Percentiles rank a stretch among this genome's conserved stretches.
Conservation (phyloP, 2,888 invertebrate genomes). For the Drosophila ezoana region DNA sequence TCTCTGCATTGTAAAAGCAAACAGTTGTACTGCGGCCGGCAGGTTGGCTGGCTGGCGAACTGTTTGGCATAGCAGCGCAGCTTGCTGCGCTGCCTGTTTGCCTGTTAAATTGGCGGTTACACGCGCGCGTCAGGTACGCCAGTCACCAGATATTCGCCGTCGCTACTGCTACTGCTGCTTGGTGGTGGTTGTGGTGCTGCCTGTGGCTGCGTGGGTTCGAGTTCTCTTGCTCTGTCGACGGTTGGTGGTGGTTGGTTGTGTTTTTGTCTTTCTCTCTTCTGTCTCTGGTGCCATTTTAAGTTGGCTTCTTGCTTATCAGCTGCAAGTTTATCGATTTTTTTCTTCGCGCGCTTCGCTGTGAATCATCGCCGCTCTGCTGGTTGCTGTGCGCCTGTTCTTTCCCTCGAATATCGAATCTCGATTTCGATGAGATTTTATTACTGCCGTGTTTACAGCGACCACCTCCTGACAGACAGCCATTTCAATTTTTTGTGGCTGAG, state of each 20-base stretch:
- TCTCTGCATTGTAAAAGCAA: constrained; percentile 6
- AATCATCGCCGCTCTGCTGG: constrained; percentile 47
- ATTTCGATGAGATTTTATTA: constrained; percentile 83
- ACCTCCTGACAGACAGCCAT: constrained; percentile 44
- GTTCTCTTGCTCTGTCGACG: constrained; percentile 19
- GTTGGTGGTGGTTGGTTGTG: constrained; percentile 18
- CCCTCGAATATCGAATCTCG: constrained; percentile 85
- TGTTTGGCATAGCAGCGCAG: constrained; percentile 32
- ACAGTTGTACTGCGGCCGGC: constrained; percentile 29
- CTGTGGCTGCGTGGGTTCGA: constrained; percentile 29
- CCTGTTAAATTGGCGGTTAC: constrained; percentile 84
- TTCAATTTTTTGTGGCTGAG: constrained; percentile 37
- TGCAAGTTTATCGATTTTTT: constrained; percentile 61
- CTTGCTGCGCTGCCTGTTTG: constrained; percentile 75
- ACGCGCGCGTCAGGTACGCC: constrained; percentile 78
- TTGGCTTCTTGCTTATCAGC: constrained; percentile 44
- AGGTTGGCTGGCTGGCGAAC: constrained; percentile 29
- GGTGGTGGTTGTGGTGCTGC: constrained; percentile 28
- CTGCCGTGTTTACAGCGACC: constrained; percentile 25
- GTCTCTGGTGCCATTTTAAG: constrained; percentile 35
- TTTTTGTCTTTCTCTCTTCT: constrained; percentile 6
- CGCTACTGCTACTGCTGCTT: constrained; percentile 7
- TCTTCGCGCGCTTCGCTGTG: constrained; percentile 17
- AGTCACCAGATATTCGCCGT: constrained; percentile 34
- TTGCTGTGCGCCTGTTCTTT: constrained; percentile 83